Base-by-base conservation (phyloP, 2,888 invertebrate genomes). In the Cheilosia variabilis region DNA sequence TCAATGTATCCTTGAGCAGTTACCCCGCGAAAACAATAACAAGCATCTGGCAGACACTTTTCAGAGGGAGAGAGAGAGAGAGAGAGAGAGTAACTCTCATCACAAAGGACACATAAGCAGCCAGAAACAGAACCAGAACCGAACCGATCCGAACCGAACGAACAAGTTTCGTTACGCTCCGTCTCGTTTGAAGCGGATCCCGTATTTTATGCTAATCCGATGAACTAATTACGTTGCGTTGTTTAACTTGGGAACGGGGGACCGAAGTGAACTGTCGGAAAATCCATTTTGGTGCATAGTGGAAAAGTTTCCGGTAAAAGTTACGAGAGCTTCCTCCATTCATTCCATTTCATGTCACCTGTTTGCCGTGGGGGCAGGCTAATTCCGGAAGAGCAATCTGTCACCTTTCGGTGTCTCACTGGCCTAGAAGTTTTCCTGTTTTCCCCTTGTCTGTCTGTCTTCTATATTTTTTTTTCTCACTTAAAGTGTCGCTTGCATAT, bases 181-280 rank as follows among this genome's bases (percentile, higher is more conserved):
- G 50, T 63, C 65, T 58, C n/a, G 43, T 31, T 7, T 55, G 41
- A 37, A 72, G 52, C 58, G 43, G 41, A 53, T 65, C 84, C 84
- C 79, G 84, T 80, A 84, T 84, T 79, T 84, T 84, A 84, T 84
- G 79, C 69, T 84, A 79, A 84, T 84, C 73, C 65, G 65, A 80
- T 71, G 84, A 80, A 79, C 79, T 84, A 84, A 79, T 84, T 84
- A 80, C 79, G 75, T 84, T 75, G 79, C 79, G 84, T 84, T 84
- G 84, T 79, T 84, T 71, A 55, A 75, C 63, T 73, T 79, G 27
- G 37, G 15, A 45, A 24, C 45, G 50, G 63, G 24, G 19, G 13
- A 19, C 17, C 41, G 63, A 7, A 19, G 19, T 31, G 4, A 41
- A 9, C 15, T 52, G 57, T 34, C 45, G 27, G 52, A 62, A 73